Conservation (phyloP, 2,113 vertebrate species). For the Charina bottae region DNA sequence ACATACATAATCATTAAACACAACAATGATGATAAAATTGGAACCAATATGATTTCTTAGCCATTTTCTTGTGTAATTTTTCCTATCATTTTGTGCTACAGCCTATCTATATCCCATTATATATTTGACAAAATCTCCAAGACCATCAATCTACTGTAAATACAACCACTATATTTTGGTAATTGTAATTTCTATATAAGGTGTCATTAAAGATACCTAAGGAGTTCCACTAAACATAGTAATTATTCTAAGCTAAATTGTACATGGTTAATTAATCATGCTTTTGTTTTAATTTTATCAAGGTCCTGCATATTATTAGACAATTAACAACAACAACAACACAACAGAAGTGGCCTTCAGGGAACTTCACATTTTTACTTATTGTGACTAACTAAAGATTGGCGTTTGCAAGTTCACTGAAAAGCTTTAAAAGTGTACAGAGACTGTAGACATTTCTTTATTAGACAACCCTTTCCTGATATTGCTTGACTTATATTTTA, state of each 20-base stretch:
- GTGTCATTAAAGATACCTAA: background rate
- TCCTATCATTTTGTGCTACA: background rate
- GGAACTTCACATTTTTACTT: background rate
- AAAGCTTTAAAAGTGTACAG: background rate
- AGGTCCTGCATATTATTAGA: background rate
- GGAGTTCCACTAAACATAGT: background rate
- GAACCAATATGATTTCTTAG: background rate
- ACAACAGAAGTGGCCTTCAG: background rate
- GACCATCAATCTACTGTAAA: background rate
- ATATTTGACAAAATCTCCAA: background rate
- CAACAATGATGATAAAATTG: background rate
- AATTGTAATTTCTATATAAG: background rate
- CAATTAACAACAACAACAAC: background rate
- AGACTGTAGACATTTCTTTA: background rate
- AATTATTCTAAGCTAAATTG: background rate
- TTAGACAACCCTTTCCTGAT: background rate
- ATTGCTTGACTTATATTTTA: background rate
- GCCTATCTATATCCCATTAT: background rate
- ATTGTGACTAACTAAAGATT: background rate
- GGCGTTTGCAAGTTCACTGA: background rate
- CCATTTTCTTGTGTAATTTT: background rate
- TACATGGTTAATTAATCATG: background rate
- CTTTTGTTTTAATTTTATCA: background rate
- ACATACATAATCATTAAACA: constrained; percentile 2
- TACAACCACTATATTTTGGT: background rate